Evolutionary conservation across 1,140 invertebrate genomes (phyloP), one percentile per base, ranked within the genome.

Genomic region (Halesus radiatus): DNA sequence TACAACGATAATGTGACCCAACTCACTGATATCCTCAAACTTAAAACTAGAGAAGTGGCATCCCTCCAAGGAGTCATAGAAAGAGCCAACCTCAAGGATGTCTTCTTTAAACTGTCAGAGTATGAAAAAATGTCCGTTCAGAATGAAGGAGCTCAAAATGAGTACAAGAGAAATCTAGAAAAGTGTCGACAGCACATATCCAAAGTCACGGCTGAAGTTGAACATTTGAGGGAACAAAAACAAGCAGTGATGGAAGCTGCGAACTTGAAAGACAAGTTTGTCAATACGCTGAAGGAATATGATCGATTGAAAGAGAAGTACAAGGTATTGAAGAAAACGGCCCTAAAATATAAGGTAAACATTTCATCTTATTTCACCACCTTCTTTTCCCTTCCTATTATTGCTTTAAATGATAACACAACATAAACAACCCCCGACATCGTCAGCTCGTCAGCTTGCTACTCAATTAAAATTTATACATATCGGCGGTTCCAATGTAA

Each of bases 1-100:
- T 87, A 89, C 50, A 78, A 87, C 18, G 60, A 78, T 8, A 83
- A 86, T 1, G 86, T 89, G 18, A 84, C 86, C 0, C 88, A 89
- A 79, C 78, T 92, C 3, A 89, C 90, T 79, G 86, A 90, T 20
- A 85, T 91, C 0, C 85, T 92, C n/a, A 88, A 91, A 79, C 76
- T 87, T 13, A 90, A 91, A 73, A 89, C 90, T 2, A 88, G 87
- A 3, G 91, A 92, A 83, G 90, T 92, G 0, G 89, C 91, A 15
- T 85, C 90, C 0, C 84, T 92, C 0, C 91, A 92, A 77, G 86
- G 90, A 56, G 89, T 91, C 6, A 90, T 92, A 0, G 91, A 92
- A 75, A 87, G 91, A 26, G 84, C 88, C 8, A 90, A 91, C 83
- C 87, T 91, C 3, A 85, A 90, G 0, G 88, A 92, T 70, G 86